Evolutionary conservation across 2,888 invertebrate species (phyloP).

Genomic region (Brenthis ino): DNA sequence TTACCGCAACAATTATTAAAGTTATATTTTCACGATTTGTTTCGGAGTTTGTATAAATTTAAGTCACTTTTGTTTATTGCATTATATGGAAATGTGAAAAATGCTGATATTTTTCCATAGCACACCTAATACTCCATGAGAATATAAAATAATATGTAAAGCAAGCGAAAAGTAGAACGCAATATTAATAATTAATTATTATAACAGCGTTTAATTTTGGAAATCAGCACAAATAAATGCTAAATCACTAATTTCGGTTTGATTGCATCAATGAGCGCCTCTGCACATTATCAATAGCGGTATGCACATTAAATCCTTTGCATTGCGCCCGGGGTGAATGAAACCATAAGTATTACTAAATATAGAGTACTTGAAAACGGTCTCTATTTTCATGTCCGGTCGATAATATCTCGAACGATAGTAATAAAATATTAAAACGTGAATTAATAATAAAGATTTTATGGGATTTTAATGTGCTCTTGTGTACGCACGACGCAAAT

Average conservation of each 20-base stretch:
- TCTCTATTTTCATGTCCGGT: constrained; percentile 13
- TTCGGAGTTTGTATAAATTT: constrained; percentile 1
- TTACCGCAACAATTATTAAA: constrained; percentile 32
- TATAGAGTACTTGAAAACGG: constrained; percentile 61
- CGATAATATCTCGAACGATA: constrained; percentile 19
- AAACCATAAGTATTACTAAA: constrained; percentile 59
- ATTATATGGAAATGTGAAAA: no score
- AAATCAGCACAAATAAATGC: constrained; percentile 7
- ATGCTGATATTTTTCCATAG: no score
- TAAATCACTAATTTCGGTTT: constrained; percentile 16
- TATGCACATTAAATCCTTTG: constrained; percentile 28
- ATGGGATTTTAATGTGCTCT: constrained; percentile 7
- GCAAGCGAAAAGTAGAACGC: background rate
- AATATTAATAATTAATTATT: constrained; percentile 2
- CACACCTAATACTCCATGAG: no score
- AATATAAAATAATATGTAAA: no score
- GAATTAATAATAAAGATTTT: constrained; percentile 17
- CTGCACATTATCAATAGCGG: constrained; percentile 46
- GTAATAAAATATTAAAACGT: constrained; percentile 4
- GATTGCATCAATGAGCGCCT: constrained; percentile 33
- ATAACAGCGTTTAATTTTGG: background rate
- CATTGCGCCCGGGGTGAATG: constrained; percentile 63
- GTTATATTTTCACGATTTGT: constrained; percentile 15
- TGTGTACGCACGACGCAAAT: background rate
- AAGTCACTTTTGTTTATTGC: no score